Conservation (phyloP, 64 coral and sea anemone species). For the Anthopleura sola region DNA sequence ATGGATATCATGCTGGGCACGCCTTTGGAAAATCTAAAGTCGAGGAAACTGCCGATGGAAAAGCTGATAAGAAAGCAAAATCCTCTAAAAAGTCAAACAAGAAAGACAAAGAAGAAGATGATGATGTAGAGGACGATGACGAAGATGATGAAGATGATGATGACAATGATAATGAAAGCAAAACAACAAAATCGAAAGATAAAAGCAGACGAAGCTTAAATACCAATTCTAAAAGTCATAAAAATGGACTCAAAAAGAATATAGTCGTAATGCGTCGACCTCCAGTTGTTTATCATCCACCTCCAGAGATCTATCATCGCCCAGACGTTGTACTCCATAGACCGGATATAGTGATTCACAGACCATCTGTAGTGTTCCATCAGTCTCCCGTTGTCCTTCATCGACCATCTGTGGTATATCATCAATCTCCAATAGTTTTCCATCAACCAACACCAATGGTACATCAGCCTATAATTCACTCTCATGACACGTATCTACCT, state of each 20-base stretch:
- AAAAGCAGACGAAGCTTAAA: conserved; percentile 17
- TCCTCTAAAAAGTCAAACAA: background rate
- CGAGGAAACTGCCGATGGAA: background rate
- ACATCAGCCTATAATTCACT: conserved; percentile 53
- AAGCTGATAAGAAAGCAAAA: conserved; percentile 4
- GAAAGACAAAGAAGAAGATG: background rate
- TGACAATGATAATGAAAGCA: background rate
- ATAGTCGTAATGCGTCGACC: conserved; percentile 65
- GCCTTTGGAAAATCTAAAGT: conserved; percentile 58
- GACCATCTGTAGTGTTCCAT: conserved; percentile 73
- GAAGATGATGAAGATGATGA: background rate
- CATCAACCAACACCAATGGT: conserved; percentile 61
- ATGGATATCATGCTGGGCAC: conserved; percentile 35
- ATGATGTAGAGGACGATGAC: background rate
- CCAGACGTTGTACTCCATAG: conserved; percentile 69
- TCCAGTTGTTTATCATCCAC: conserved; percentile 73
- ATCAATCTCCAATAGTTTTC: conserved; percentile 51
- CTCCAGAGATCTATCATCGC: conserved; percentile 78
- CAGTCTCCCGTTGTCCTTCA: conserved; percentile 70
- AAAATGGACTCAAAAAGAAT: conserved; percentile 63
- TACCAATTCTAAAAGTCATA: conserved; percentile 6
- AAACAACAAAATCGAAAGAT: conserved; percentile 1
- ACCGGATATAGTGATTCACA: conserved; percentile 69
- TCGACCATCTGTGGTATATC: conserved; percentile 71
- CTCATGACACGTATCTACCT: conserved; percentile 43